Conservation (phyloP, 2,797 vertebrate species). For the Psittacula echo region DNA sequence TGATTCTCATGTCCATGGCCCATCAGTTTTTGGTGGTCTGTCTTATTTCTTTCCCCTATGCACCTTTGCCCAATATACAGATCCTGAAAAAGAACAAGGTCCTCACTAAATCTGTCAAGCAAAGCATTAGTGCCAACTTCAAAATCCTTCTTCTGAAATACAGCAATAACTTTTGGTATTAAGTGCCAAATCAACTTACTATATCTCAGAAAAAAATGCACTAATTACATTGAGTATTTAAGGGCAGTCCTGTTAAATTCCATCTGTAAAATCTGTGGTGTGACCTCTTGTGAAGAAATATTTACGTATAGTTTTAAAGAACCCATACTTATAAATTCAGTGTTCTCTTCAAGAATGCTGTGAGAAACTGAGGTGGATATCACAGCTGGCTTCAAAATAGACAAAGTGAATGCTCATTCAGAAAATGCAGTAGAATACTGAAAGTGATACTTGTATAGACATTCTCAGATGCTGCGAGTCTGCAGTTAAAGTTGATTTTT, state of each 20-base stretch:
- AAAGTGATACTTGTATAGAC: neutral
- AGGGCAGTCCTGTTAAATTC: neutral
- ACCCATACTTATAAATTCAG: neutral
- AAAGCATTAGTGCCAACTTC: neutral
- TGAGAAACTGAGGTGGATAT: neutral
- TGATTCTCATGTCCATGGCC: neutral
- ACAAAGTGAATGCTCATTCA: neutral
- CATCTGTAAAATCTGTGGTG: neutral
- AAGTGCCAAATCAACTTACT: neutral
- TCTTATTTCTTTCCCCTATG: neutral
- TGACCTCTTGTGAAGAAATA: neutral
- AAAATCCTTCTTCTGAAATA: neutral
- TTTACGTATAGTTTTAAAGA: neutral
- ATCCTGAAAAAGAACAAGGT: neutral
- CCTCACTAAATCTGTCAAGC: neutral
- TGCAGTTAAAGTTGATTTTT: neutral
- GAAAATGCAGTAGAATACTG: neutral
- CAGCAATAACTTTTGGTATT: neutral
- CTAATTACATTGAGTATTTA: neutral
- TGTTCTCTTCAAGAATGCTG: neutral
- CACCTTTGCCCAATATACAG: neutral
- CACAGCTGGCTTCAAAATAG: neutral
- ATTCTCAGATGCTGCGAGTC: neutral
- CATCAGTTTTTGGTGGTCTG: neutral
- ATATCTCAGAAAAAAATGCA: neutral